phyloP scores from a whole-genome alignment of 1,140 invertebrate species.

The Akabosia matsudoensis region DNA sequence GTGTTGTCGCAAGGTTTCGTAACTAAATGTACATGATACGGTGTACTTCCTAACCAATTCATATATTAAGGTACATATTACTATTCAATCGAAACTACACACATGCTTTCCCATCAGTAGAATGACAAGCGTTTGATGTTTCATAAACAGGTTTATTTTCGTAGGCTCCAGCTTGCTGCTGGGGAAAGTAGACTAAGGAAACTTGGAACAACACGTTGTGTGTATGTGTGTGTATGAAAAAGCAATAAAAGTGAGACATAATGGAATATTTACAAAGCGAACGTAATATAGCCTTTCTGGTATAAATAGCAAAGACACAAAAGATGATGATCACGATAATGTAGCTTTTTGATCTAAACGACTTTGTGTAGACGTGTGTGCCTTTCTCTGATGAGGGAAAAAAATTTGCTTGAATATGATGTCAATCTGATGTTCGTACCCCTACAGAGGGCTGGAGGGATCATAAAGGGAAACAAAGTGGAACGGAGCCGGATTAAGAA shows the following conservation, averaged over 20 bases:
- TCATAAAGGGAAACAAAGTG: background rate
- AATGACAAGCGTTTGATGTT: background rate
- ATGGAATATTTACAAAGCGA: too few species aligned
- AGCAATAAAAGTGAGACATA: too few species aligned
- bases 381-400: background rate
- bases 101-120: background rate
- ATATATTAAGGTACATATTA: background rate
- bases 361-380: background rate
- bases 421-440: background rate
- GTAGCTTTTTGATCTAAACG: background rate
- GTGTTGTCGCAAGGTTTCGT: too few species aligned
- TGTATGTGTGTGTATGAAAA: too few species aligned
- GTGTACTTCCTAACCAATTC: too few species aligned
- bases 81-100: background rate
- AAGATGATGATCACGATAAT: background rate
- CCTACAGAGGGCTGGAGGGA: background rate
- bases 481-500: background rate
- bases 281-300: too few species aligned
- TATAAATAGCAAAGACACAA: background rate
- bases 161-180: too few species aligned
- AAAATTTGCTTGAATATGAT: background rate
- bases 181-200: too few species aligned
- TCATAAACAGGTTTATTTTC: background rate
- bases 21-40: too few species aligned
- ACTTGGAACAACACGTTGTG: too few species aligned